Evolutionary conservation across 1,140 invertebrate species (phyloP).

Genomic region (Zelostemma sp.): DNA sequence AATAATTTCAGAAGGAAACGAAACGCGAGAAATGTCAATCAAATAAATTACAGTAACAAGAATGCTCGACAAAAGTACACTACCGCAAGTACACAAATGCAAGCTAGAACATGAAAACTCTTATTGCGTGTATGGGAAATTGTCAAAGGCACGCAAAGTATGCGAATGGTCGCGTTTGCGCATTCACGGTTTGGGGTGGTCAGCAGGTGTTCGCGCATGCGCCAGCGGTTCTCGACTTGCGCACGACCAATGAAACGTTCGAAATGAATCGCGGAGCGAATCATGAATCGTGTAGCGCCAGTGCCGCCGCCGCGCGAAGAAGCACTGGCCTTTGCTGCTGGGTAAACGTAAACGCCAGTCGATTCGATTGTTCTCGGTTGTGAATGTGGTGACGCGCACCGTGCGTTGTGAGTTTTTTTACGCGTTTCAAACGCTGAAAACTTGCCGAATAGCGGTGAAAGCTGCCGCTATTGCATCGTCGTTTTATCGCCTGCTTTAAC

Average conservation of each 20-base stretch:
- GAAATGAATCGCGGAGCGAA: background rate
- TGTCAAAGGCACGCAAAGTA: background rate
- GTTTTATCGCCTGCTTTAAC: background rate
- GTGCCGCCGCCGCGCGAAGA: constrained; percentile 17
- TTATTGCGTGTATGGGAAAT: too few species aligned
- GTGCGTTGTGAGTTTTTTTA: constrained; percentile 12
- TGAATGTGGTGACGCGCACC: constrained; percentile 56
- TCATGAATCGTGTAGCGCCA: too few species aligned
- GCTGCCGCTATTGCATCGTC: background rate
- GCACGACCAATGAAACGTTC: background rate
- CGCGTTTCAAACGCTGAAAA: background rate
- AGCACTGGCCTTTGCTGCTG: constrained; percentile 31
- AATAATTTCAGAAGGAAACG: too few species aligned
- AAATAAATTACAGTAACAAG: too few species aligned
- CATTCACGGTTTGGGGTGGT: constrained; percentile 6
- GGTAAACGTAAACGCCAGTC: constrained; percentile 45
- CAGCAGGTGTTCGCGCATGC: constrained; percentile 40
- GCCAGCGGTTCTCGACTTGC: constrained; percentile 23
- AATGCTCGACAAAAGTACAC: too few species aligned
- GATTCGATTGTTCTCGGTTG: constrained; percentile 42
- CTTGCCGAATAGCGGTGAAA: background rate
- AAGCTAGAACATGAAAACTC: too few species aligned
- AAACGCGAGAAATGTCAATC: too few species aligned
- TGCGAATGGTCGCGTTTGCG: constrained; percentile 4
- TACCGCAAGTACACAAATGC: too few species aligned